A percentile compares a stretch with the other conserved stretches of the same genome.
phyloP scores from a whole-genome alignment of 2,113 vertebrate genomes.

The Chamaetylas fuelleborni region DNA sequence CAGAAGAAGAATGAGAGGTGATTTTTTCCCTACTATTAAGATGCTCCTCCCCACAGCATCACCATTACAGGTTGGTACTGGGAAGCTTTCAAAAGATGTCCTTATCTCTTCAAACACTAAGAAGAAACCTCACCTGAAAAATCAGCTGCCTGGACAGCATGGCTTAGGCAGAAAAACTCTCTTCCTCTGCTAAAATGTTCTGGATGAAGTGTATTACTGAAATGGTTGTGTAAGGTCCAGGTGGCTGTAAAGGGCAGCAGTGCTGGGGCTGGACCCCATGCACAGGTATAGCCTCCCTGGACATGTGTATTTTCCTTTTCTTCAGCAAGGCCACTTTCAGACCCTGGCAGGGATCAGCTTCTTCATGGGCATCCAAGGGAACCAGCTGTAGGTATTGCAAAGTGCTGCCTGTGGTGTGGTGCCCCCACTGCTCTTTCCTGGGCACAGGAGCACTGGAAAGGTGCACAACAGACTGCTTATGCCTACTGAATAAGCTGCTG shows the following conservation, averaged over 20 bases:
- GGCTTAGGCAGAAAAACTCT: background rate
- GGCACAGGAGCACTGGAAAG: background rate
- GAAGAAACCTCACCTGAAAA: background rate
- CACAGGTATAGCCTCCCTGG: accelerated
- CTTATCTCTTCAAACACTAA: background rate
- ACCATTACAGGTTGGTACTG: background rate
- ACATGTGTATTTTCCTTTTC: background rate
- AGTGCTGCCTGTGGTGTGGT: background rate
- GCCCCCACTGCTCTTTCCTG: background rate
- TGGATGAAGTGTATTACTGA: background rate
- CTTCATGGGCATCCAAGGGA: background rate
- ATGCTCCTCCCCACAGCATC: background rate
- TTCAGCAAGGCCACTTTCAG: background rate
- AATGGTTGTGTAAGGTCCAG: background rate
- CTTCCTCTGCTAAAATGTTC: background rate
- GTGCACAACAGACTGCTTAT: accelerated
- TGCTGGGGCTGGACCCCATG: background rate
- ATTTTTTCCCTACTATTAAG: background rate
- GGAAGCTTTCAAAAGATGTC: background rate
- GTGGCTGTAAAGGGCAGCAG: background rate
- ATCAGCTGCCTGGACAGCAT: background rate
- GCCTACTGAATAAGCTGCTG: background rate
- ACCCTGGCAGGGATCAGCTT: background rate
- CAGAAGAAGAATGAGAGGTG: background rate
- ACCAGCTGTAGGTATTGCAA: background rate